Percentiles rank a stretch among this genome's conserved stretches.
phyloP scores from a whole-genome alignment of 1,140 invertebrate genomes.

The Drosophila watanabei region DNA sequence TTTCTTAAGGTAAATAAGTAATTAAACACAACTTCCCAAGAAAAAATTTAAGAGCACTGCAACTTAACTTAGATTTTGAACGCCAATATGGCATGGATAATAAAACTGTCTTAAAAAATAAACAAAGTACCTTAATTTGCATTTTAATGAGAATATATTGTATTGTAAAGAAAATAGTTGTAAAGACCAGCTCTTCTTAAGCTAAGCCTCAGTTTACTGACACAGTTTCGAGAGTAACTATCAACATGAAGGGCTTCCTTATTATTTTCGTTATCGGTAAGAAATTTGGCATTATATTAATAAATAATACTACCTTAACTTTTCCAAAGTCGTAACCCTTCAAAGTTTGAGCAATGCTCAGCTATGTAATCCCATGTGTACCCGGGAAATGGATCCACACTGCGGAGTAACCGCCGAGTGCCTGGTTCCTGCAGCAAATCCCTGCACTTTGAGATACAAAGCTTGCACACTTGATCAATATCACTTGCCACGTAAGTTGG shows the following conservation, averaged over 20 bases:
- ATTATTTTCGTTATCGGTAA: neutral
- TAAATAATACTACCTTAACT: too few relatives aligned
- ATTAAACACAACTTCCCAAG: neutral
- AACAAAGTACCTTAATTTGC: neutral
- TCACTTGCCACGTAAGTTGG: neutral
- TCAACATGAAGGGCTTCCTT: neutral
- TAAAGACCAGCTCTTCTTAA: neutral
- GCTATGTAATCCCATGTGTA: neutral
- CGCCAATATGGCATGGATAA: neutral
- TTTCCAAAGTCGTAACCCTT: neutral
- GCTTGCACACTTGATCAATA: neutral
- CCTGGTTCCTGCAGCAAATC: neutral
- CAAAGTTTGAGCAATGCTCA: neutral
- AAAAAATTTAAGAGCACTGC: neutral
- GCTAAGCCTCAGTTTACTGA: neutral
- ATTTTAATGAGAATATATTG: neutral
- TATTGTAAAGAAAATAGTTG: neutral
- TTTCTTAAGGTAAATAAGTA: too few relatives aligned
- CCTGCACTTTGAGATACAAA: neutral
- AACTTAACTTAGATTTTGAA: neutral
- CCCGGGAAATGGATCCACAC: neutral
- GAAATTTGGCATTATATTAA: neutral
- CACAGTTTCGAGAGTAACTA: neutral
- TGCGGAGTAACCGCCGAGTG: neutral
- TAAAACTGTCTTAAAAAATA: neutral